phyloP scores from a whole-genome alignment of 2,888 invertebrate genomes.

The Eledone cirrhosa region DNA sequence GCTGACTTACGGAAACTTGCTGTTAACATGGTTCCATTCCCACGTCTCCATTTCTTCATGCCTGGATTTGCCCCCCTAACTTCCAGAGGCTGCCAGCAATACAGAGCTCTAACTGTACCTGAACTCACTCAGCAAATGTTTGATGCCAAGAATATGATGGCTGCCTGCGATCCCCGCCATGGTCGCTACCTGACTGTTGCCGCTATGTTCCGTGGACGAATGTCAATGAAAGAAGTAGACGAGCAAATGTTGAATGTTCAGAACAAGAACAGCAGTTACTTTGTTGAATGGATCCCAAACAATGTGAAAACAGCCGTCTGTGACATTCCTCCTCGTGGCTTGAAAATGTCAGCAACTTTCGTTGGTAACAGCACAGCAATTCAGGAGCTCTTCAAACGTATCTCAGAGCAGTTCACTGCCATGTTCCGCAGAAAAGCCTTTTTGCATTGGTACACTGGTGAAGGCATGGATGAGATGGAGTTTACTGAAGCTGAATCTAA shows the following conservation, averaged over 20 bases:
- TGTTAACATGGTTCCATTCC: slow-evolving; percentile 60
- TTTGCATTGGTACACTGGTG: slow-evolving; percentile 97
- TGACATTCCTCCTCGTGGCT: slow-evolving; percentile 88
- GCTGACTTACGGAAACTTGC: slow-evolving; percentile 56
- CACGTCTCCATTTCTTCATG: slow-evolving; percentile 64
- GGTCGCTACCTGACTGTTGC: slow-evolving; percentile 87
- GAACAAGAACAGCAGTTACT: slow-evolving; percentile 88
- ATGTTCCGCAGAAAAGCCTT: slow-evolving; percentile 97
- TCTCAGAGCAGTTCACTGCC: slow-evolving; percentile 74
- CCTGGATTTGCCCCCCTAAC: slow-evolving; percentile 73
- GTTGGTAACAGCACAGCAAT: slow-evolving; percentile 73
- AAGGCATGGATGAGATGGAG: slow-evolving; percentile 95
- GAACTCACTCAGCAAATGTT: slow-evolving; percentile 89
- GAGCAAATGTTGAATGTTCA: slow-evolving; percentile 93
- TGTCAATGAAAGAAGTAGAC: slow-evolving; percentile 93
- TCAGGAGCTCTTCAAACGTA: slow-evolving; percentile 63
- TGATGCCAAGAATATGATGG: slow-evolving; percentile 97
- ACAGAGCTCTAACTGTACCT: slow-evolving; percentile 80
- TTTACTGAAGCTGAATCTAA: slow-evolving; percentile 88
- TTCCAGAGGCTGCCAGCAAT: slow-evolving; percentile 79
- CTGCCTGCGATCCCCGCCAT: slow-evolving; percentile 91
- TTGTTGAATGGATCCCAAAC: slow-evolving; percentile 91
- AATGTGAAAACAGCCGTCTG: slow-evolving; percentile 90
- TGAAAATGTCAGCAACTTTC: slow-evolving; percentile 89
- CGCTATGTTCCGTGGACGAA: slow-evolving; percentile 86